Evolutionary conservation across 2,797 vertebrate genomes (phyloP).

Genomic region (Iguana delicatissima): DNA sequence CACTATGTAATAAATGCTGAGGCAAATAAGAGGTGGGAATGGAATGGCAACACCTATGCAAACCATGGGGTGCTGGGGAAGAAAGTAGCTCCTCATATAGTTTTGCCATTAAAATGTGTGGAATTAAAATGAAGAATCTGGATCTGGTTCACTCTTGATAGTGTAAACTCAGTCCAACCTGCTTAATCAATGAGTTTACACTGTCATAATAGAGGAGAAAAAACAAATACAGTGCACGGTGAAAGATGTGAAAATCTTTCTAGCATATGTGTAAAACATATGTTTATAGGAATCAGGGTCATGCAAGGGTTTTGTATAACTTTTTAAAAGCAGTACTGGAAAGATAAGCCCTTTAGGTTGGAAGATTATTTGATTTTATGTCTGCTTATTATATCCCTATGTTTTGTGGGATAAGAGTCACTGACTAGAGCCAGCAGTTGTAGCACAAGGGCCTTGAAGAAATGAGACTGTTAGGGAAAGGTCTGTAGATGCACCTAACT

Average conservation of each 20-base stretch:
- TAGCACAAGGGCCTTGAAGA: constrained; percentile 28
- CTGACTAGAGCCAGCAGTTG: background rate
- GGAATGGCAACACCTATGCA: constrained; percentile 6
- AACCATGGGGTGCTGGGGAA: constrained; percentile 17
- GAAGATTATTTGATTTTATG: constrained; percentile 29
- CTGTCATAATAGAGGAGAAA: background rate
- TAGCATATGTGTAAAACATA: constrained; percentile 18
- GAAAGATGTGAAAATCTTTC: background rate
- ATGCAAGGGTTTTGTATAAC: constrained; percentile 30
- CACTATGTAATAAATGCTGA: constrained; percentile 41
- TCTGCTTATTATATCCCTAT: constrained; percentile 32
- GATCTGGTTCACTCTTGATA: constrained; percentile 4
- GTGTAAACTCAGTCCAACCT: background rate
- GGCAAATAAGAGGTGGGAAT: constrained; percentile 54
- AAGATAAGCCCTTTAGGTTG: background rate
- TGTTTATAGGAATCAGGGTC: background rate
- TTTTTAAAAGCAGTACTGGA: constrained; percentile 4
- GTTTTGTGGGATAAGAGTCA: background rate
- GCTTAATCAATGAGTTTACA: constrained; percentile 20
- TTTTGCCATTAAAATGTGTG: constrained; percentile 31
- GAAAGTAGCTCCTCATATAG: constrained; percentile 32
- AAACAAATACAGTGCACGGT: background rate
- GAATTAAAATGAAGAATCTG: constrained; percentile 30
- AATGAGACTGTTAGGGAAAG: constrained; percentile 45
- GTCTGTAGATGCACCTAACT: constrained; percentile 52